Evolutionary conservation across 1,140 invertebrate species (phyloP).

Genomic region (Hydropsyche tenuis): DNA sequence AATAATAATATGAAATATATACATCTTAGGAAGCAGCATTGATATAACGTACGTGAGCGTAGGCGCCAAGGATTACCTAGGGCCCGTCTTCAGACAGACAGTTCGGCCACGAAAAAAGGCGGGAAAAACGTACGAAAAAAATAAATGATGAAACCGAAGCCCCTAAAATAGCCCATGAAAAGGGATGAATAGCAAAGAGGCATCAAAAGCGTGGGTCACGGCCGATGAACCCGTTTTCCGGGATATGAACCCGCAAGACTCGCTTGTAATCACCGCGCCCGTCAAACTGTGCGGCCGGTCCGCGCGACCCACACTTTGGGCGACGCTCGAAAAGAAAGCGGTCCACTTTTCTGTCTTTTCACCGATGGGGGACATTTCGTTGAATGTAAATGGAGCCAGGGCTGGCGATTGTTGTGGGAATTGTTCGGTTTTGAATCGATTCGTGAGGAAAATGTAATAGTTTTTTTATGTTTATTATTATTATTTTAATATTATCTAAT

Average conservation of each 20-base stretch:
- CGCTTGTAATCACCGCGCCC: constrained; percentile 12
- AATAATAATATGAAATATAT: too few species aligned
- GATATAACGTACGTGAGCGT: neutral
- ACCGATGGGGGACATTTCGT: too few species aligned
- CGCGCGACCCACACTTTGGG: neutral
- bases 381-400: too few species aligned
- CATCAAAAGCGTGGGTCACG: constrained; percentile 14
- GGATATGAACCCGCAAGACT: constrained; percentile 23
- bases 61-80: neutral
- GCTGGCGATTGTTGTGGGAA: too few species aligned
- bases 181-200: constrained; percentile 17
- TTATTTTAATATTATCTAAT: too few species aligned
- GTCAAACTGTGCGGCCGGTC: neutral
- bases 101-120: neutral
- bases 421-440: too few species aligned
- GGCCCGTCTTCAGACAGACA: constrained; percentile 8
- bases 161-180: constrained; percentile 17
- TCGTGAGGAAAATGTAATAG: too few species aligned
- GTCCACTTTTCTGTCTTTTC: too few species aligned
- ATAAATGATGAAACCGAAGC: constrained; percentile 12
- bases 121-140: neutral
- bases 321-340: too few species aligned
- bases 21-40: too few species aligned
- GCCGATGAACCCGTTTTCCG: constrained; percentile 24
- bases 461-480: too few species aligned